Evolutionary conservation across 1,140 invertebrate genomes (phyloP), one percentile per base, ranked within the genome.

Genomic region (Cotesia vestalis): DNA sequence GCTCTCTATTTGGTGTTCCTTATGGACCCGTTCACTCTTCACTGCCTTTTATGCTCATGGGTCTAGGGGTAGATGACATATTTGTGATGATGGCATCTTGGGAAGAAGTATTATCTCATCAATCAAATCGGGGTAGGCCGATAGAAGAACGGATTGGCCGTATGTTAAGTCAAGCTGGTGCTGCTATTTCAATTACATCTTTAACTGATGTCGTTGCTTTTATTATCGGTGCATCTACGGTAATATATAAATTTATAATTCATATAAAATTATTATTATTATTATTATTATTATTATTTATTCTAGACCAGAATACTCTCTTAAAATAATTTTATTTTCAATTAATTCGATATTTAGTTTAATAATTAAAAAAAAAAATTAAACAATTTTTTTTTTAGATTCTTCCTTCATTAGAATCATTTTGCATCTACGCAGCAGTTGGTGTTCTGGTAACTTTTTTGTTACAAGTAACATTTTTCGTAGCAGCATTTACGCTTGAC

Each of bases 21-120:
- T 95, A 94, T 84, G 93, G 94, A 1, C 94, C 94, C 2, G 92
- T 96, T 11, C 94, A 95, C 83, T 91, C 91, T 34, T 92, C 94
- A 36, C 85, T 96, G 76, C 94, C 94, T 5, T 95, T 95, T 86
- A 86, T 96, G 55, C 80, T 96, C 35, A 90, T 95, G 88, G 94
- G 94, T 78, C 88, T 94, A 8, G 93, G 93, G 57, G 90, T 95
- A 68, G 92, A 95, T 81, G 92, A 95, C 85, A 93, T 94, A 88
- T 92, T 94, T 88, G 90, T 95, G 4, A 92, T 95, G 87, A 90
- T 93, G 88, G 91, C 93, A 72, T 91, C 90, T 80, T 92, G 91
- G 91, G 88, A 91, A 74, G 88, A 91, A 76, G 80, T 92, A 46
- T 69, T 80, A 0, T 79, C 79, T 0, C 76, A 84, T 61, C 79